Conservation (phyloP, 1,140 invertebrate genomes). For the Drosophila tani region DNA sequence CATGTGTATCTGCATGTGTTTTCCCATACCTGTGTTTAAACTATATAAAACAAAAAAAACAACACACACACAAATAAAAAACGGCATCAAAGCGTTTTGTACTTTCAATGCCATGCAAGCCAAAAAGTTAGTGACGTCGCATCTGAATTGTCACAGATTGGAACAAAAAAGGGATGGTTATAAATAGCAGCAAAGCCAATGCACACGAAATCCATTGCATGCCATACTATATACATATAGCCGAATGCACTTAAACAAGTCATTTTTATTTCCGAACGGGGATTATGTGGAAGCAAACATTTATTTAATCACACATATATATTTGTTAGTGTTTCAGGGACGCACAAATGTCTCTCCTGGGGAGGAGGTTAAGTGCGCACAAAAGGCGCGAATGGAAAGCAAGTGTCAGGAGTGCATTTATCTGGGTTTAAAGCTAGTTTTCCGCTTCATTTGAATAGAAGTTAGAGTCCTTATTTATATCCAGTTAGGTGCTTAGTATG, state of each 20-base stretch:
- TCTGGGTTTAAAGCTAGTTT: constrained; percentile 14
- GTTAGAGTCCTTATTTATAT: too few relatives aligned
- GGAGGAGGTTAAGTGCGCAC: neutral
- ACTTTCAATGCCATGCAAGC: constrained; percentile 50
- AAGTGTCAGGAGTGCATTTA: constrained; percentile 19
- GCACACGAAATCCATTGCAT: constrained; percentile 7
- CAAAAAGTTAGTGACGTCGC: constrained; percentile 41
- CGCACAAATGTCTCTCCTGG: constrained; percentile 14
- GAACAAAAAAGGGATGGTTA: constrained; percentile 35
- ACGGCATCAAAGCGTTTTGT: constrained; percentile 48
- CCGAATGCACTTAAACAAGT: constrained; percentile 27
- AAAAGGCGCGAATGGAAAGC: neutral
- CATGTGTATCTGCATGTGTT: constrained; percentile 9
- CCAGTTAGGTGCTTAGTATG: constrained; percentile 7
- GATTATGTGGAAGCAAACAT: constrained; percentile 19
- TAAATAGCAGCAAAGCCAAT: constrained; percentile 29
- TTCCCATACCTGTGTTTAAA: constrained; percentile 15
- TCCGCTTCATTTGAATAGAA: constrained; percentile 23
- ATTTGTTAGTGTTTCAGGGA: constrained; percentile 22
- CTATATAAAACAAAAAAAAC: constrained; percentile 18
- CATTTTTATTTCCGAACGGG: constrained; percentile 17
- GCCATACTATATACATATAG: neutral
- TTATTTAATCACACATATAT: constrained; percentile 20
- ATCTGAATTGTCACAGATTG: constrained; percentile 38
- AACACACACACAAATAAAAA: constrained; percentile 42